Evolutionary conservation across 2,113 vertebrate genomes (phyloP), one percentile per base, ranked within the genome.

Genomic region (Herpetotheres cachinnans): DNA sequence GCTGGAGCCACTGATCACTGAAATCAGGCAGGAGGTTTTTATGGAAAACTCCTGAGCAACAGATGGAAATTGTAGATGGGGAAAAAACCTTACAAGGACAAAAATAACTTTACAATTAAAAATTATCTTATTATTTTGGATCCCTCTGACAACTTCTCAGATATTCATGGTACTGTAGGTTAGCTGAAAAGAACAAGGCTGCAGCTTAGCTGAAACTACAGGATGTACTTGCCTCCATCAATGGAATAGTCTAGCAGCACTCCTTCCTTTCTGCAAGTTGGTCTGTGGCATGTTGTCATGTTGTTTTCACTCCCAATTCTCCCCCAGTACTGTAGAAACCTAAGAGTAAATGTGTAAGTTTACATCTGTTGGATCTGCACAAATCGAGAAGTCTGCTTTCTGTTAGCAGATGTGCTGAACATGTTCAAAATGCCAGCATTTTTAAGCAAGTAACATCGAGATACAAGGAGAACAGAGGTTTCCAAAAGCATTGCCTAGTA

Each of bases 251-350:
- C 99, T 84, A 99, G 96, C 86, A 99, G 97, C 70, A 99, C 99
- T 27, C 99, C 99, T 90, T 99, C 99, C 97, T 98, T 99, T 76
- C 99, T 98, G 97, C 99, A 99, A n/a, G 98, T 98, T 7, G 99
- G 99, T 91, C 99, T 98, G 94, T 99, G 99, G 76, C 99, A 99
- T 61, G 99, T 98, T 70, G 99, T 99, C 98, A 99, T 99, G 96
- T 99, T 99, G 90, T 99, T 99, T 90, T 99, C 99, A 96, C 99
- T 99, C 73, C 99, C 99, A 67, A 99, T 99, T 96, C 99, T 99
- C 14, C 99, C 99, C 99, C 99, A 99, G 97, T 99, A 99, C 71
- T 99, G 99, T 73, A 99, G 98, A 98, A 99, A 99, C 96, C 99
- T 99, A 86, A 89, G 78, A 59, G 38, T 24, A 95, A 97, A 78